Conservation (phyloP, 2,797 vertebrate genomes). For the Remorina albescens region DNA sequence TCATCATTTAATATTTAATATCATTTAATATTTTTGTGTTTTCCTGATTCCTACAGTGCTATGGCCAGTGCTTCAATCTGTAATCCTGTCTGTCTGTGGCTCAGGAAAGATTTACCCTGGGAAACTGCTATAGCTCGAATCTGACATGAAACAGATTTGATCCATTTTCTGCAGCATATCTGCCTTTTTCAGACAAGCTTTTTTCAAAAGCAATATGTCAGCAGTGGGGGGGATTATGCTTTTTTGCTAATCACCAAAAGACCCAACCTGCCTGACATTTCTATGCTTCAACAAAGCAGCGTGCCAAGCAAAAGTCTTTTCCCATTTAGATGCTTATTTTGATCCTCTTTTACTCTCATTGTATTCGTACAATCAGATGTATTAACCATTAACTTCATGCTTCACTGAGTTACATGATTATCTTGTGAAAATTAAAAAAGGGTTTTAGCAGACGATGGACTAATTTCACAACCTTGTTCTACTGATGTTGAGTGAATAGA, state of each 20-base stretch:
- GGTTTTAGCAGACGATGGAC: constrained; percentile 45
- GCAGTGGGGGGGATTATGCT: constrained; percentile 74
- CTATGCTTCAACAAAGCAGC: constrained; percentile 47
- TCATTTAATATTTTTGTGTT: constrained; percentile 49
- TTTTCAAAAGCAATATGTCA: constrained; percentile 78
- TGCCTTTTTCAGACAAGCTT: constrained; percentile 68
- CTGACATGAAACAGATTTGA: constrained; percentile 77
- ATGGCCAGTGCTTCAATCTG: constrained; percentile 51
- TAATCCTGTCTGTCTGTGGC: constrained; percentile 69
- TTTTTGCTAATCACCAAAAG: constrained; percentile 70
- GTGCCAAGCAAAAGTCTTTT: constrained; percentile 46
- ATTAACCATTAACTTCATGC: constrained; percentile 59
- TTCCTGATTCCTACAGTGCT: constrained; percentile 34
- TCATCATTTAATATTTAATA: constrained; percentile 61
- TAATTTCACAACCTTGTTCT: constrained; percentile 61
- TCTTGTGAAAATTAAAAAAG: constrained; percentile 60
- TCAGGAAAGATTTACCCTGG: constrained; percentile 66
- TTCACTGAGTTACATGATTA: constrained; percentile 59
- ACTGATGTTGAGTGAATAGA: constrained; percentile 44
- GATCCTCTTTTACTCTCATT: constrained; percentile 63
- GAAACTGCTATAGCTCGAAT: constrained; percentile 60
- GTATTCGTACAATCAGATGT: constrained; percentile 58
- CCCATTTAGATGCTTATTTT: constrained; percentile 71
- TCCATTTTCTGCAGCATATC: constrained; percentile 72
- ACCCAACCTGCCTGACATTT: constrained; percentile 66